phyloP scores from a whole-genome alignment of 2,888 invertebrate species.

The Venustoraphidia nigricollis region DNA sequence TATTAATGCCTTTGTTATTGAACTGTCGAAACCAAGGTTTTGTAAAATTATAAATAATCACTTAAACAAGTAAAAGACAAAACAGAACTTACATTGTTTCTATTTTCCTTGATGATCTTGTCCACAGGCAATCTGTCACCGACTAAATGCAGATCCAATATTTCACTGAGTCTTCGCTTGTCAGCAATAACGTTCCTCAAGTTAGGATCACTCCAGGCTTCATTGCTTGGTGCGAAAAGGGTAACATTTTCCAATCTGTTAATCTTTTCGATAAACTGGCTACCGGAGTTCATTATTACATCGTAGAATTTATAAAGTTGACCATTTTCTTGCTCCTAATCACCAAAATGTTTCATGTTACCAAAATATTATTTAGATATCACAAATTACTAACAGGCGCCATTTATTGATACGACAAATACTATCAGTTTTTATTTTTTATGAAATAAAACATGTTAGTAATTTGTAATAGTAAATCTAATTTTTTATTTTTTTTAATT shows the following conservation, averaged over 20 bases:
- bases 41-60: too few relatives aligned
- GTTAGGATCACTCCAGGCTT: slow-evolving; percentile 62
- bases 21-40: too few relatives aligned
- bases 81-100: slow-evolving; percentile 41
- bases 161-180: slow-evolving; percentile 54
- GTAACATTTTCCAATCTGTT: slow-evolving; percentile 59
- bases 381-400: too few relatives aligned
- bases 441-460: too few relatives aligned
- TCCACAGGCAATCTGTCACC: slow-evolving; percentile 60
- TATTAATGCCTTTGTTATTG: too few relatives aligned
- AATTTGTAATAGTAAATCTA: too few relatives aligned
- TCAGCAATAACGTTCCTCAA: slow-evolving; percentile 56
- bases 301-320: slow-evolving; percentile 71
- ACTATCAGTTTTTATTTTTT: too few relatives aligned
- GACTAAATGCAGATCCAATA: slow-evolving; percentile 70
- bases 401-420: too few relatives aligned
- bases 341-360: too few relatives aligned
- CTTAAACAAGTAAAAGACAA: too few relatives aligned
- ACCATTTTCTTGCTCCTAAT: slow-evolving; percentile 52
- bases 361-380: too few relatives aligned
- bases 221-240: slow-evolving; percentile 79
- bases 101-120: slow-evolving; percentile 54
- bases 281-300: slow-evolving; percentile 61
- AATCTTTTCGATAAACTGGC: slow-evolving; percentile 57
- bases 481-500: too few relatives aligned